These are phyloP conservation scores for Meteorus cinctellus DNA, from an alignment of 2,888 invertebrate species.

Conservation along the genomic window DNA sequence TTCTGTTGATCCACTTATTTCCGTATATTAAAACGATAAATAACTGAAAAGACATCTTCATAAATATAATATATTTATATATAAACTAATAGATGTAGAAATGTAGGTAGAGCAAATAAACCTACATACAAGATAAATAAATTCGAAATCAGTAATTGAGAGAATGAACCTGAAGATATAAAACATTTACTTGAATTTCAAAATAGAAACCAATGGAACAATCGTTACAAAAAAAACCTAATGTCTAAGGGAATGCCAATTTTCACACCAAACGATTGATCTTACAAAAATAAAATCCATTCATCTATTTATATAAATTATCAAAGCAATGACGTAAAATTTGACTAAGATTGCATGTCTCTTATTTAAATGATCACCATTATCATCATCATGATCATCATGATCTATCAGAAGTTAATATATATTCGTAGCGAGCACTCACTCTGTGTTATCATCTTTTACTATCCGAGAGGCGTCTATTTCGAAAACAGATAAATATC, in stretches of 20 bases:
- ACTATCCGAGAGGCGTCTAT: slow-evolving; percentile 46
- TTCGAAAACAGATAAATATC: slow-evolving; percentile 51
- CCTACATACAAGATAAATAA: neutral
- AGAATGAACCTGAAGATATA: too few species aligned
- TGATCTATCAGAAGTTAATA: neutral
- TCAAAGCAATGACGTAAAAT: too few species aligned
- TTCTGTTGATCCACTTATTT: slow-evolving; percentile 16
- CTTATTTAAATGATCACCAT: neutral
- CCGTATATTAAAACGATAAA: neutral
- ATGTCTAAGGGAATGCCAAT: too few species aligned
- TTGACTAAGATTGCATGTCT: too few species aligned
- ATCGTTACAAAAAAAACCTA: too few species aligned
- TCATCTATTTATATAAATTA: too few species aligned
- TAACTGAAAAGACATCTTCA: neutral
- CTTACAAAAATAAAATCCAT: too few species aligned
- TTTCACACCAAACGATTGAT: too few species aligned
- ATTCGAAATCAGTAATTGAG: neutral
- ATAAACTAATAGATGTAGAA: neutral
- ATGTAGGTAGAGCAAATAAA: neutral
- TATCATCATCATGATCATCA: neutral
- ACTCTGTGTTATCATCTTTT: slow-evolving; percentile 31
- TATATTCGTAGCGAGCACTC: neutral
- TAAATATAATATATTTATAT: neutral
- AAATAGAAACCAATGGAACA: too few species aligned
- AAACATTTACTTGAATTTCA: too few species aligned